Conservation (phyloP, 1,140 invertebrate species). For the Manduca sexta region DNA sequence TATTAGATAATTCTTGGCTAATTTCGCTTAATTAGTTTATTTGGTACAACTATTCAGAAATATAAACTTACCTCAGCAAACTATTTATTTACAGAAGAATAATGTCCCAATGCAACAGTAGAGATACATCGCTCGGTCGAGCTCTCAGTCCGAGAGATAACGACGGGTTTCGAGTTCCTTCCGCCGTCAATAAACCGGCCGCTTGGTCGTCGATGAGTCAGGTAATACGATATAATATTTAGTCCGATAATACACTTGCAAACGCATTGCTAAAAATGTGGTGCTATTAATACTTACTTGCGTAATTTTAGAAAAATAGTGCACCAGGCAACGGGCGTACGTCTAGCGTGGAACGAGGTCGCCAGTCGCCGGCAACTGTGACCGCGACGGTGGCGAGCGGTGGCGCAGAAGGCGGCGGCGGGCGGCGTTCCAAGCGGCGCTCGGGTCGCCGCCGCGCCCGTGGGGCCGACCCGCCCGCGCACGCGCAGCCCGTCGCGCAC, state of each 20-base stretch:
- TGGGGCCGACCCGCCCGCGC: conserved; percentile 21
- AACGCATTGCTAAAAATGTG: too few species aligned
- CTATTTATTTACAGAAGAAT: conserved; percentile 41
- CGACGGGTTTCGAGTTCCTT: conserved; percentile 55
- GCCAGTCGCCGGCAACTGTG: conserved; percentile 34
- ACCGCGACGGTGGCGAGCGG: conserved; percentile 20
- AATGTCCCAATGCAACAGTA: conserved; percentile 65
- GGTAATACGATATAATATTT: too few species aligned
- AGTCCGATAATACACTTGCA: too few species aligned
- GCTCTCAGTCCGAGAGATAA: conserved; percentile 50
- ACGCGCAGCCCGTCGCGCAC: conserved; percentile 22
- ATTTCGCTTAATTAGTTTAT: too few species aligned
- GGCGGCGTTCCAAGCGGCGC: conserved; percentile 13
- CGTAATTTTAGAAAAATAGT: conserved; percentile 34
- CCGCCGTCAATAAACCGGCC: conserved; percentile 28
- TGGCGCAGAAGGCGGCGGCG: conserved; percentile 8
- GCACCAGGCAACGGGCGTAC: conserved; percentile 33
- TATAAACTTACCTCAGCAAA: neutral
- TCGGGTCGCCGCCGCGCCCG: conserved; percentile 23
- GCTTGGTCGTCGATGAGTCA: conserved; percentile 34
- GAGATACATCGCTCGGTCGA: conserved; percentile 53
- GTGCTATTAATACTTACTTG: too few species aligned
- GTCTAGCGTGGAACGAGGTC: conserved; percentile 36
- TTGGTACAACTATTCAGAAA: conserved; percentile 5
- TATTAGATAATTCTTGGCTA: too few species aligned